Evolutionary conservation across 2,797 vertebrate species (phyloP), one percentile per base, ranked within the genome.

Genomic region (Miichthys miiuy): DNA sequence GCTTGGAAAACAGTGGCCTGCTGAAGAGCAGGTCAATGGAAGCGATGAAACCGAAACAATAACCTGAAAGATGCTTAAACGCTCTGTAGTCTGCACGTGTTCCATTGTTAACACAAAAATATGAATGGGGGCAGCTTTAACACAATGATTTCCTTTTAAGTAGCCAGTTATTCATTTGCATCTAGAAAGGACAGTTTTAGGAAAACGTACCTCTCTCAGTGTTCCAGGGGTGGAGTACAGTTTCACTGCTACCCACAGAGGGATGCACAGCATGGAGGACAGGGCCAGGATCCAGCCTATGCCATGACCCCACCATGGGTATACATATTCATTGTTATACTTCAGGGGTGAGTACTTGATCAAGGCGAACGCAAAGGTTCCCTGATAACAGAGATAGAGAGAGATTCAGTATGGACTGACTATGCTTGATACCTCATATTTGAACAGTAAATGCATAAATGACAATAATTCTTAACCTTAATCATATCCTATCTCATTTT

Each of bases 311-410:
- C 98, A 99, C 96, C 97, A 97, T 0, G 98, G 98, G 72, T 99
- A 99, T 7, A 94, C 93, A 0, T 99, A 99, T 61, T 96, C 96
- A 88, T 98, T 98, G 88, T 99, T 99, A 94, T 99, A 99, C 44
- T 97, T 98, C 81, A 99, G 86, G 0, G 98, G 98, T 0, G 97
- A 97, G 64, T 99, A 98, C 88, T 99, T 98, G 89, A 99, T 96
- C 91, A 99, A 77, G 68, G 98, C 97, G 83, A 99, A 99, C 21
- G 97, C 91, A 88, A 99, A 99, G 0, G 98, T 99, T 58, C 96
- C 97, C 98, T 99, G 87, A 38, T 50, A 51, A 67, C 13, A 88
- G 9, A 84, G n/a, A 72, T 14, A 84, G 3, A 75, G 17, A 25
- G 6, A 55, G 5, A 48, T 56, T 30, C 56, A 0, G 21, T 12